Evolutionary conservation across 1,140 invertebrate genomes (phyloP).

Genomic region (Argopecten irradians): DNA sequence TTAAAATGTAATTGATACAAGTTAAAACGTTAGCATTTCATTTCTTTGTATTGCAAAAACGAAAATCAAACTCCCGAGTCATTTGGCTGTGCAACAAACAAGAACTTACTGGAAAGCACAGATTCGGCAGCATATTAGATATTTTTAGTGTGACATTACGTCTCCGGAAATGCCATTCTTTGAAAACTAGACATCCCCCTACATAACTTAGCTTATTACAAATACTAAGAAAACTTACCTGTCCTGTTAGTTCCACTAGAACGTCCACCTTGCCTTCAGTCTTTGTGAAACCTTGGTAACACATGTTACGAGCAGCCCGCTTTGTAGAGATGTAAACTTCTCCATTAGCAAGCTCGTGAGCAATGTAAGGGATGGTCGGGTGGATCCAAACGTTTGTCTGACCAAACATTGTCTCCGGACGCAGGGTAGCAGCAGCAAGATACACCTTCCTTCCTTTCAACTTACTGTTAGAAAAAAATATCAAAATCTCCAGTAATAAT

Average conservation of each 20-base stretch:
- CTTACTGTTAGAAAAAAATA: constrained; percentile 47
- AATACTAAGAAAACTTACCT: constrained; percentile 76
- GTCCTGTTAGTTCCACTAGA: constrained; percentile 84
- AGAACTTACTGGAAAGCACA: too few relatives aligned
- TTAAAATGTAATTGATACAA: too few relatives aligned
- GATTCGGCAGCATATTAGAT: too few relatives aligned
- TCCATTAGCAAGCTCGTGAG: constrained; percentile 82
- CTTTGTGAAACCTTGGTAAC: constrained; percentile 93
- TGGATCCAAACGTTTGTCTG: constrained; percentile 99
- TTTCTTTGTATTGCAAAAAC: too few relatives aligned
- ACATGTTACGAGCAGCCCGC: constrained; percentile 95
- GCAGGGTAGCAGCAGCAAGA: constrained; percentile 96
- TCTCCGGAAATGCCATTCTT: not conserved
- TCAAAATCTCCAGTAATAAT: not conserved
- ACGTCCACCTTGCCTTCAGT: constrained; percentile 88
- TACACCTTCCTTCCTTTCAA: constrained; percentile 81
- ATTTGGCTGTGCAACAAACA: too few relatives aligned
- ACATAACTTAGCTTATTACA: not conserved
- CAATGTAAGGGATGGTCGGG: constrained; percentile 96
- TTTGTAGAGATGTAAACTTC: constrained; percentile 92
- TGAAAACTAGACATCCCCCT: too few relatives aligned
- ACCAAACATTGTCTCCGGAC: constrained; percentile 99
- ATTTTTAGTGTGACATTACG: too few relatives aligned
- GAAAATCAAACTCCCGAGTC: too few relatives aligned
- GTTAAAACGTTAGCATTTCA: too few relatives aligned